phyloP scores from a whole-genome alignment of 2,888 invertebrate species.

The Leucophora obtusa region DNA sequence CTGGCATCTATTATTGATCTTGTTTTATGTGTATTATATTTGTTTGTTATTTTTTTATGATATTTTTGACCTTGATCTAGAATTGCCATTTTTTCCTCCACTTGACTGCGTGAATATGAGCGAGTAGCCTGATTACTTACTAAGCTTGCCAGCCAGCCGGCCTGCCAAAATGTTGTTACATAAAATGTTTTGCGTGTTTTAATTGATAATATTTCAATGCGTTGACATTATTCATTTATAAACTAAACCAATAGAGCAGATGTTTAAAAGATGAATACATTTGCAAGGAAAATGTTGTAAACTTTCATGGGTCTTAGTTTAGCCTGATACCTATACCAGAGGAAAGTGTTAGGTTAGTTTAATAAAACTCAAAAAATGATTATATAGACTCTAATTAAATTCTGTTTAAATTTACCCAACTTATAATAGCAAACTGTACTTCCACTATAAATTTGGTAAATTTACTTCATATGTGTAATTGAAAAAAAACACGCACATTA shows the following conservation, averaged over 20 bases:
- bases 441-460: too few species aligned
- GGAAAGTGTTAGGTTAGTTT: too few species aligned
- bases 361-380: too few species aligned
- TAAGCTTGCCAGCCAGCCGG: not conserved
- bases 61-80: slow-evolving; percentile 73
- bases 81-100: slow-evolving; percentile 68
- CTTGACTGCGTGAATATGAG: slow-evolving; percentile 6
- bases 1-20: slow-evolving; percentile 40
- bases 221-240: slow-evolving; percentile 61
- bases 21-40: slow-evolving; percentile 24
- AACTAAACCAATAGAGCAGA: slow-evolving; percentile 39
- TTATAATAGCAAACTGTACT: too few species aligned
- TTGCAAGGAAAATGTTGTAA: not conserved
- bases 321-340: too few species aligned
- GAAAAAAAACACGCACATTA: too few species aligned
- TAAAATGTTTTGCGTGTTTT: slow-evolving; percentile 60
- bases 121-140: not conserved
- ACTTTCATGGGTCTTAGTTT: too few species aligned
- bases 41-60: slow-evolving; percentile 49
- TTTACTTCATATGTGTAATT: too few species aligned
- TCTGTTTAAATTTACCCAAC: too few species aligned
- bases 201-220: slow-evolving; percentile 60
- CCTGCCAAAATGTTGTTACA: slow-evolving; percentile 53
- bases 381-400: too few species aligned
- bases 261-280: not conserved